Evolutionary conservation across 1,140 invertebrate species (phyloP), one percentile per base, ranked within the genome.

Genomic region (Orchesella cincta): DNA sequence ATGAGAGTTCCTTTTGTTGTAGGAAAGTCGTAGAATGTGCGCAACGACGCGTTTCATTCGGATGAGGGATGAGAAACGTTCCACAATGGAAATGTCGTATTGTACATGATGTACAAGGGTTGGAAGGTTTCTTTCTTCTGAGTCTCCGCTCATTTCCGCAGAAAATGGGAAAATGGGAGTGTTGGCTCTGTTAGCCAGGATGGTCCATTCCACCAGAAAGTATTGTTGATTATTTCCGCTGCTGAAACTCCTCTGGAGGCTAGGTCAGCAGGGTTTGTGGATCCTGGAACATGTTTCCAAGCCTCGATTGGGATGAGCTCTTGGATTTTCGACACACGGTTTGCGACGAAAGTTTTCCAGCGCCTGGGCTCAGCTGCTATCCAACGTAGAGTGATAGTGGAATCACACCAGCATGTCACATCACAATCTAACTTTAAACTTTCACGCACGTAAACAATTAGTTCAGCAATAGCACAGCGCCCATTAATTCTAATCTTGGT

Each of bases 281-380:
- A 0, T 1, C 78, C 78, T 23, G 78, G 62, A 34, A 62, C 76
- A 28, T 77, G 75, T n/a, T 67, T 54, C 78, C 78, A 79, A 29
- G 3, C 1, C 23, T 73, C 35, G 1, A 29, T 28, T 39, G 16
- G 1, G 26, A 28, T 36, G 5, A 1, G 1, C 16, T 16, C 20
- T 51, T 73, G 71, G 26, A 73, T 73, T 39, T 20, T 26, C 2
- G 71, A 2, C 3, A 73, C 71, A 8, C 71, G 18, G 29, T 73
- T 73, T 3, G 14, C 71, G 5, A 73, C 36, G 29, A 39, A 73
- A 18, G 35, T 36, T 3, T 46, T 73, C 71, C 71, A 39, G 2
- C 35, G 2, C 14, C 20, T 12, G 2, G 71, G 71, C 26, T 1
- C 1, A 3, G 14, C 34, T 1, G 2, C 8, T 1, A 73, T 36